A percentile compares a stretch with the other conserved stretches of the same genome.
Conservation (phyloP, 1,140 invertebrate species). For the Bilobella aurantiaca region DNA sequence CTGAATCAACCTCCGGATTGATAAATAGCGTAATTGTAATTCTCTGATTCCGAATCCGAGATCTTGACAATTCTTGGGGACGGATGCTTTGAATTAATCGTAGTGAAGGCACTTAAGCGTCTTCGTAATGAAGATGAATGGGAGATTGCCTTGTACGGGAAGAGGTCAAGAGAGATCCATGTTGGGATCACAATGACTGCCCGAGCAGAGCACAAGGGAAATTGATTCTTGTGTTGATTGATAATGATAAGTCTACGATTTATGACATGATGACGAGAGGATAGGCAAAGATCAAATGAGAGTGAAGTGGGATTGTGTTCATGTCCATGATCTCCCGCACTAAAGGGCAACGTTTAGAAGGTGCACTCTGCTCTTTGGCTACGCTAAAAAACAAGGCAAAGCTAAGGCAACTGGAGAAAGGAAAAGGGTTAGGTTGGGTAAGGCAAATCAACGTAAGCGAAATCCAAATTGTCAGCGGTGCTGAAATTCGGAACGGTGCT, state of each 20-base stretch:
- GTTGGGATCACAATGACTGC: too few relatives aligned
- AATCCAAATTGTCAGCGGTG: background rate
- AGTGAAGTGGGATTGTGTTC: background rate
- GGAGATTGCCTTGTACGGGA: too few relatives aligned
- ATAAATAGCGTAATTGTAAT: too few relatives aligned
- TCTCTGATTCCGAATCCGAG: too few relatives aligned
- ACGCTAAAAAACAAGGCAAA: background rate
- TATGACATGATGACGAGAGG: slow-evolving; percentile 14
- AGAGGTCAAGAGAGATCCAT: too few relatives aligned
- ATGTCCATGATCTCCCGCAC: background rate
- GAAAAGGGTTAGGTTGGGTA: background rate
- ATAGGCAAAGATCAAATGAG: slow-evolving; percentile 12
- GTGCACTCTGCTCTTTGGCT: background rate
- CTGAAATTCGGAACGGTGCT: too few relatives aligned
- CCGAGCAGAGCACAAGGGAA: too few relatives aligned
- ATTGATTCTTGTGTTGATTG: background rate
- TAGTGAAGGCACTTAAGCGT: too few relatives aligned
- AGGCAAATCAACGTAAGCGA: background rate
- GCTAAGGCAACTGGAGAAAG: background rate
- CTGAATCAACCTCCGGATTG: too few relatives aligned
- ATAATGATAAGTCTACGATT: slow-evolving; percentile 1
- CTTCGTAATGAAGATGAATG: too few relatives aligned
- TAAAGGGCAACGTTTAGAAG: background rate
- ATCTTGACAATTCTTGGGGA: too few relatives aligned
- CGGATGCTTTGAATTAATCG: too few relatives aligned